Conservation (phyloP, 2,113 vertebrate genomes). For the Tyto alba region DNA sequence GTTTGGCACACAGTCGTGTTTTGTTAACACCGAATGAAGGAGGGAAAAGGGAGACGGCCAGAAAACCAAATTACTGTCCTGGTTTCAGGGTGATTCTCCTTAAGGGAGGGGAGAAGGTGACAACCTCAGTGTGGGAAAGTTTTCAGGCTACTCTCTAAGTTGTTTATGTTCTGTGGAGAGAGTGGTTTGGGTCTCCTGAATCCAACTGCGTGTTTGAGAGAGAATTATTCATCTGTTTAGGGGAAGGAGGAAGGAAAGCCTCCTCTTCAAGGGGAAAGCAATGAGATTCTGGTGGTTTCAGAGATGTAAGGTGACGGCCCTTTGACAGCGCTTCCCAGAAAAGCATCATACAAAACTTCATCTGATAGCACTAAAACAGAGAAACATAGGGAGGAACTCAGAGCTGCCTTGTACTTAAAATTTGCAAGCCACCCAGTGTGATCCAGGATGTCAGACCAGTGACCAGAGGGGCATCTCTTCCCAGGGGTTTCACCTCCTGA, state of each 20-base stretch:
- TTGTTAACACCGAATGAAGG: conserved; percentile 12
- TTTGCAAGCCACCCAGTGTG: neutral
- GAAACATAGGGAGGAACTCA: neutral
- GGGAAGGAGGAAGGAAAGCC: neutral
- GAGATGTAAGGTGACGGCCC: neutral
- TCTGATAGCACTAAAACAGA: neutral
- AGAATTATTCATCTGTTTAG: neutral
- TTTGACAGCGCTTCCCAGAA: neutral
- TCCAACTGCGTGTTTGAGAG: neutral
- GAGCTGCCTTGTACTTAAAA: neutral
- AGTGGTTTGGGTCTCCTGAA: neutral
- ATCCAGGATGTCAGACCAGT: neutral
- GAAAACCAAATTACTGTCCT: neutral
- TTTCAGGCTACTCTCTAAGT: conserved; percentile 17
- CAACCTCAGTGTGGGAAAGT: conserved; percentile 34
- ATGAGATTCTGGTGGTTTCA: neutral
- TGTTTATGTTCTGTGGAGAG: conserved; percentile 15
- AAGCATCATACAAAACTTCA: neutral
- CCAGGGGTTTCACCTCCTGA: neutral
- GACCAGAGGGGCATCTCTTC: neutral
- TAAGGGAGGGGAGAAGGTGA: conserved; percentile 23
- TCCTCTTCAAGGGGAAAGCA: neutral
- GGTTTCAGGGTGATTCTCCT: neutral
- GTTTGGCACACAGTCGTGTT: neutral
- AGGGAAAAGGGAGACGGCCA: neutral